A percentile compares a stretch with the other conserved stretches of the same genome.
phyloP scores from a whole-genome alignment of 64 coral and sea anemone genomes.

The Exaiptasia diaphana region DNA sequence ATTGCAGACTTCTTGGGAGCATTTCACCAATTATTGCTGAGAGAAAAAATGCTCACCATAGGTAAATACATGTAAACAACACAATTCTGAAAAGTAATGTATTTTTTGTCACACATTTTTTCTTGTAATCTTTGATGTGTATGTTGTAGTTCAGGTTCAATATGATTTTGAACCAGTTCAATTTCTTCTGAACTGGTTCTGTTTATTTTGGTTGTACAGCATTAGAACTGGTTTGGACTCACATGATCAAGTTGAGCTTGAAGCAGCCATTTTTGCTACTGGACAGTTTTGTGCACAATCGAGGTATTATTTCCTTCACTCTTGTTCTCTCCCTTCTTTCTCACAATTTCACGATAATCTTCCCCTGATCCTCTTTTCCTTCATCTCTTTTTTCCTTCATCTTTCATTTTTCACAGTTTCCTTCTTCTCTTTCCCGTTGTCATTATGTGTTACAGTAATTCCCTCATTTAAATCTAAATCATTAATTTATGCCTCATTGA shows the following conservation, averaged over 20 bases:
- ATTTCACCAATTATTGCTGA: constrained; percentile 88
- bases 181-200: too few relatives aligned
- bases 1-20: constrained; percentile 90
- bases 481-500: too few relatives aligned
- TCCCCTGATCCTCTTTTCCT: too few relatives aligned
- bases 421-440: background rate
- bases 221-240: constrained; percentile 76
- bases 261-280: constrained; percentile 93
- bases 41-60: constrained; percentile 97
- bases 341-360: too few relatives aligned
- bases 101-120: background rate
- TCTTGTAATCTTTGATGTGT: too few relatives aligned
- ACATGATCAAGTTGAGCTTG: constrained; percentile 92
- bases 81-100: background rate
- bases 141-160: too few relatives aligned
- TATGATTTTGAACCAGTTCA: too few relatives aligned
- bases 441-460: too few relatives aligned
- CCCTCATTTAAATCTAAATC: too few relatives aligned
- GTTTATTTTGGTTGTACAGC: too few relatives aligned
- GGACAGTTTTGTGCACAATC: constrained; percentile 89
- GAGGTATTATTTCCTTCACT: constrained; percentile 40
- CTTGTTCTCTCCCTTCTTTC: too few relatives aligned
- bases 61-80: constrained; percentile 8
- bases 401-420: background rate
- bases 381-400: too few relatives aligned